A percentile compares a stretch with the other conserved stretches of the same genome.
Conservation (phyloP, 2,113 vertebrate genomes). For the Pseudopipra pipra region DNA sequence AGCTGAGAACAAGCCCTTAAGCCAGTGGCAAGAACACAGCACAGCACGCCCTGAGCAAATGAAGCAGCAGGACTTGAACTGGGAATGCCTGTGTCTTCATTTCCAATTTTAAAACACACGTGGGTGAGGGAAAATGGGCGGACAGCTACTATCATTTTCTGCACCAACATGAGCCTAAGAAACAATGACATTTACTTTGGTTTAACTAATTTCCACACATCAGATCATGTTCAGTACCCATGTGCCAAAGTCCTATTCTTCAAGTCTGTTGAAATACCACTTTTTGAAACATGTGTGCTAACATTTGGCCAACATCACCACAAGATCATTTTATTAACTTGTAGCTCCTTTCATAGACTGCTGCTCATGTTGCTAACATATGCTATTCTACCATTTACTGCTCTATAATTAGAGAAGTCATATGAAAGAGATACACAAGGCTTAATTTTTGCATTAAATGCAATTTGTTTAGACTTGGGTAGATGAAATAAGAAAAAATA, state of each 20-base stretch:
- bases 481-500: slow-evolving; percentile 30
- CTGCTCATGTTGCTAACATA: slow-evolving; percentile 78
- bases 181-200: slow-evolving; percentile 62
- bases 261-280: slow-evolving; percentile 71
- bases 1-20: not conserved
- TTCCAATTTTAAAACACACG: slow-evolving; percentile 13
- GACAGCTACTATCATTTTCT: slow-evolving; percentile 29
- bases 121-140: not conserved
- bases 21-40: not conserved
- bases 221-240: not conserved
- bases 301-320: slow-evolving; percentile 73
- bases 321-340: slow-evolving; percentile 76
- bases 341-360: slow-evolving; percentile 76
- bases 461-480: slow-evolving; percentile 49
- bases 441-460: slow-evolving; percentile 67
- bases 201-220: slow-evolving; percentile 52
- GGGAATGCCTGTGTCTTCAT: not conserved
- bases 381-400: slow-evolving; percentile 69
- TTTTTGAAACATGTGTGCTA: slow-evolving; percentile 70
- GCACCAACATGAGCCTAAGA: slow-evolving; percentile 1
- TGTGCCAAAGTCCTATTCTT: slow-evolving; percentile 66
- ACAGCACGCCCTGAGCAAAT: not conserved
- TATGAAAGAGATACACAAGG: slow-evolving; percentile 68
- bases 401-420: slow-evolving; percentile 75
- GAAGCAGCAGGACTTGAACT: not conserved